Percentiles rank a stretch among this genome's conserved stretches.
Evolutionary conservation across 1,140 invertebrate species (phyloP).

Genomic region (Apolygus lucorum): DNA sequence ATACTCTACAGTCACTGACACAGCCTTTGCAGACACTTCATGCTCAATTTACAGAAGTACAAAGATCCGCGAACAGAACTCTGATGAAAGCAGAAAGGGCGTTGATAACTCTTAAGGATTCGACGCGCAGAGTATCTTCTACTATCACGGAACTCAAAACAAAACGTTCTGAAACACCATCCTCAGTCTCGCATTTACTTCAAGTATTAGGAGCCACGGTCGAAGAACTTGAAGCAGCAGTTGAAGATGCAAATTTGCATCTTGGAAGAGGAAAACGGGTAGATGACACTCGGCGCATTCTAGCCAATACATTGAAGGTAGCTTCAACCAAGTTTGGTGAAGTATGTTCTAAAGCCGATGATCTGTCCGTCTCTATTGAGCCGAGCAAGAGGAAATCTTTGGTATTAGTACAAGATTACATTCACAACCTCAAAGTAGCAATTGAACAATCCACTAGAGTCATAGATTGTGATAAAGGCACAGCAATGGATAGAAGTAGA

Average conservation of each 20-base stretch:
- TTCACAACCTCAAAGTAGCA: conserved; percentile 23
- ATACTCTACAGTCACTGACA: conserved; percentile 31
- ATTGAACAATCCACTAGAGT: conserved; percentile 15
- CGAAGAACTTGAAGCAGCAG: conserved; percentile 11
- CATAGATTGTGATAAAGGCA: conserved; percentile 14
- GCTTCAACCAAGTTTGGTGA: background rate
- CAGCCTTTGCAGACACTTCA: conserved; percentile 32
- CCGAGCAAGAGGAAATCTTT: conserved; percentile 17
- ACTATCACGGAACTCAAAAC: conserved; percentile 10
- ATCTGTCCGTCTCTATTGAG: conserved; percentile 5
- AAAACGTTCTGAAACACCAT: background rate
- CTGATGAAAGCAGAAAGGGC: conserved; percentile 23
- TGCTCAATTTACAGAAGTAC: conserved; percentile 26
- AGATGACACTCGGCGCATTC: conserved; percentile 19
- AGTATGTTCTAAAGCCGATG: conserved; percentile 16
- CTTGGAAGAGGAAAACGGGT: conserved; percentile 12
- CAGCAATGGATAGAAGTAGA: conserved; percentile 6
- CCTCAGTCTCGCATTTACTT: background rate
- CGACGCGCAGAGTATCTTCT: conserved; percentile 7
- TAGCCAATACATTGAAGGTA: background rate
- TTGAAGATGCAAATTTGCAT: conserved; percentile 11
- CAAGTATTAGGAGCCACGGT: background rate
- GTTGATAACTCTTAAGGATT: conserved; percentile 12
- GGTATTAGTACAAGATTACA: conserved; percentile 21
- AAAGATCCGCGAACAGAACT: conserved; percentile 18